phyloP scores from a whole-genome alignment of 53 echinoderm and acorn worm genomes.

The Astropecten irregularis region DNA sequence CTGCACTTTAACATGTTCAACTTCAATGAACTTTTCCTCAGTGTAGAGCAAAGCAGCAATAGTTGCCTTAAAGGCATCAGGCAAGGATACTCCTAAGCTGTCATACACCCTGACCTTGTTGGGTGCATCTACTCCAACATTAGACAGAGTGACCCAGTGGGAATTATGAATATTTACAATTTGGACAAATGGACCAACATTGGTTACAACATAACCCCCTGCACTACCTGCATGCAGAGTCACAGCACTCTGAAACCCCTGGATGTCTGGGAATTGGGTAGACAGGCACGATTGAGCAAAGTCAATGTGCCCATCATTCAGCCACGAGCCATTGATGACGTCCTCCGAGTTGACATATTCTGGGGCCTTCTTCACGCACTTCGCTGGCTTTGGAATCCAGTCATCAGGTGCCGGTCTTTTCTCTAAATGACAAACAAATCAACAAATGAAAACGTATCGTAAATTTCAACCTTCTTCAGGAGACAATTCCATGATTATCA shows the following conservation, averaged over 20 bases:
- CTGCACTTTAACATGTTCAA: conserved; percentile 1
- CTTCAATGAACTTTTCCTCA: background rate
- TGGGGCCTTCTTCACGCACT: background rate
- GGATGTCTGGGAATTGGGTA: background rate
- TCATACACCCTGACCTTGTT: background rate
- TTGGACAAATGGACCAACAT: background rate
- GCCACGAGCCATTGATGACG: background rate
- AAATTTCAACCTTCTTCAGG: background rate
- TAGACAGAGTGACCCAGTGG: background rate
- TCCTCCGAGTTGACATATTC: background rate
- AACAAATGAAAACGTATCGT: background rate
- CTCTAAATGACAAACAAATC: background rate
- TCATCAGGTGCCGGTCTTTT: background rate
- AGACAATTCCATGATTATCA: no score
- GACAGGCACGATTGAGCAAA: conserved; percentile 11
- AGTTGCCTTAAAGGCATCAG: no score
- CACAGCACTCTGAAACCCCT: background rate
- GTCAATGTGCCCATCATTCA: conserved; percentile 5
- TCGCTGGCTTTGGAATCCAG: conserved; percentile 13
- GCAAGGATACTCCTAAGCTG: no score
- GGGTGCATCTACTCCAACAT: background rate
- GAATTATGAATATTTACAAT: background rate
- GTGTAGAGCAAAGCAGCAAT: no score
- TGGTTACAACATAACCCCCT: background rate
- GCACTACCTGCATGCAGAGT: background rate